phyloP scores from a whole-genome alignment of 2,797 vertebrate genomes.

The Fundulus diaphanus region DNA sequence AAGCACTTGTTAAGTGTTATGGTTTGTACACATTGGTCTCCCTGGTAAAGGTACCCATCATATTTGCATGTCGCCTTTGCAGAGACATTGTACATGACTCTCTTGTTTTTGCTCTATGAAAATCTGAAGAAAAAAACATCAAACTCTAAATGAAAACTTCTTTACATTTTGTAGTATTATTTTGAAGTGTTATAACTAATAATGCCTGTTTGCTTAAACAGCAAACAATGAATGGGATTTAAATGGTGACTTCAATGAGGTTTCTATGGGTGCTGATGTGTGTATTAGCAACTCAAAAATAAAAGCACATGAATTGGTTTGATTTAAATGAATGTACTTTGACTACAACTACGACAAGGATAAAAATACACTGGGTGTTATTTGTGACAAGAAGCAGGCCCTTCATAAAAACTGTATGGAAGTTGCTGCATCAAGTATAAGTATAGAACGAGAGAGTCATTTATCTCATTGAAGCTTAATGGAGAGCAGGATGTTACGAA shows the following conservation, averaged over 20 bases:
- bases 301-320: neutral
- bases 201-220: neutral
- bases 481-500: neutral
- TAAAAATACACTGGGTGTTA: no score
- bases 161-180: neutral
- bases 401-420: no score
- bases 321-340: neutral
- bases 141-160: neutral
- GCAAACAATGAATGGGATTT: neutral
- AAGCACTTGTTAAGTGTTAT: slow-evolving; percentile 80
- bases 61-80: neutral
- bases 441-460: neutral
- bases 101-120: neutral
- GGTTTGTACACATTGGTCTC: slow-evolving; percentile 50
- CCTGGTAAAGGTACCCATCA: slow-evolving; percentile 4
- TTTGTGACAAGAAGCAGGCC: no score
- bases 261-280: neutral
- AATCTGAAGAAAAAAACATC: neutral
- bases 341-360: no score
- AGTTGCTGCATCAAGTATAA: neutral
- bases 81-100: neutral
- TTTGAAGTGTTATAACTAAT: neutral
- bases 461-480: neutral
- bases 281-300: neutral
- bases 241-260: neutral